Base-by-base conservation (phyloP, 2,888 invertebrate genomes). In the Mystacides longicornis region DNA sequence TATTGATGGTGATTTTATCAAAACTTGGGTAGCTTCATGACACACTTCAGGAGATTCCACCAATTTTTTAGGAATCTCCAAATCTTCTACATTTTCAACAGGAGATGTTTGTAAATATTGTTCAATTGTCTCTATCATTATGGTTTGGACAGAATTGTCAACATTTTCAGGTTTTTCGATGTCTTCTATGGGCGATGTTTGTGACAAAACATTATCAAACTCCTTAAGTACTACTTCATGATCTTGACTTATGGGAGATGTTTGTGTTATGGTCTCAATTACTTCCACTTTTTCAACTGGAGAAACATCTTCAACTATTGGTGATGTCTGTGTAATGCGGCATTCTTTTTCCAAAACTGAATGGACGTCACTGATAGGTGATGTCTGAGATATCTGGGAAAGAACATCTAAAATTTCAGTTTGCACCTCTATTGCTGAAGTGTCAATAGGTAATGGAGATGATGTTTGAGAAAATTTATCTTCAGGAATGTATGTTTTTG, bases 381-480 rank as follows among this genome's bases (percentile, higher is more conserved):
- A 56, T 64, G 64, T 54, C 66, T 65, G 19, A 56, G 52, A 43
- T 65, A 64, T 46, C 51, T 59, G 55, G 46, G 52, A 58, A 52
- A 57, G 51, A 46, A 54, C 52, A 60, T 65, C 64, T 60, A 74
- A 73, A 31, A 74, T 68, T 61, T 75, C 73, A 23, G 74, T 78
- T 64, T 74, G 71, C 47, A 69, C 65, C 58, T 78, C 75, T 9
- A 69, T 67, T 33, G 71, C 67, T 51, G 66, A 64, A 14, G 64
- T 63, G 62, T 67, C 65, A 1, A 67, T 58, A 62, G 66, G 61
- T 49, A 68, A 65, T 2, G 70, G 69, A 49, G 74, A 69, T 18
- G 72, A 67, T 18, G 80, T 80, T 64, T 80, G 80, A 45, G 76
- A 75, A 61, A 72, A 77, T 55, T 73, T 77, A 62, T 79, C 78